Evolutionary conservation across 2,888 invertebrate species (phyloP).

Genomic region (Aricia artaxerxes): DNA sequence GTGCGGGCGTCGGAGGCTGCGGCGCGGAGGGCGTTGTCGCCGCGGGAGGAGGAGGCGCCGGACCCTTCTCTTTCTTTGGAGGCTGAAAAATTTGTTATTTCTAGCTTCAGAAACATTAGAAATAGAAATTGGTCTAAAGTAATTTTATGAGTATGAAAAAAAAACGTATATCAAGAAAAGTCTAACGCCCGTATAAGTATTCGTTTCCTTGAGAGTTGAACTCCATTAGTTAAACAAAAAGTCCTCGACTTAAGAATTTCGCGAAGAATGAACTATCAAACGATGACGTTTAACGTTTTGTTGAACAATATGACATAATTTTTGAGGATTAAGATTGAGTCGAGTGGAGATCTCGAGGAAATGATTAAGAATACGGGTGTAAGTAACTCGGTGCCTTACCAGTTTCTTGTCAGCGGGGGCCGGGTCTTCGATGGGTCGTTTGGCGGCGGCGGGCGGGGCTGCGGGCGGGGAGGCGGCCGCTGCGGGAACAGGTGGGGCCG

Average conservation of each 20-base stretch:
- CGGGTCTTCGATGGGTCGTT: slow-evolving; percentile 70
- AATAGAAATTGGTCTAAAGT: not conserved
- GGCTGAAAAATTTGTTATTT: slow-evolving; percentile 62
- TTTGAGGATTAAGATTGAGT: too few relatives aligned
- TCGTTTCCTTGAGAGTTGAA: too few relatives aligned
- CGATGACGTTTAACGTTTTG: too few relatives aligned
- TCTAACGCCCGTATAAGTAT: too few relatives aligned
- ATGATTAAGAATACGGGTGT: too few relatives aligned
- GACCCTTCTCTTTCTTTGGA: slow-evolving; percentile 91
- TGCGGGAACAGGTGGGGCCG: slow-evolving; percentile 41
- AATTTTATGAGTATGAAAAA: not conserved
- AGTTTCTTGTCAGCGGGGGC: slow-evolving; percentile 89
- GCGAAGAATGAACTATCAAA: too few relatives aligned
- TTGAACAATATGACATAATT: too few relatives aligned
- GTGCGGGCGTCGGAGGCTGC: slow-evolving; percentile 40
- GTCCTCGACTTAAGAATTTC: too few relatives aligned
- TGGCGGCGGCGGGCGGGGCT: slow-evolving; percentile 50
- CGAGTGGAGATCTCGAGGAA: too few relatives aligned
- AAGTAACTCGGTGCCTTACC: slow-evolving; percentile 58
- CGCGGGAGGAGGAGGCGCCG: slow-evolving; percentile 86
- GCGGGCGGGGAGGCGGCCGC: slow-evolving; percentile 38
- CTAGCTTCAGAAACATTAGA: not conserved
- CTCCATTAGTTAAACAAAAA: too few relatives aligned
- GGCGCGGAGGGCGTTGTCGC: slow-evolving; percentile 42
- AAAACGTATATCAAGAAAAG: too few relatives aligned